Evolutionary conservation across 2,113 vertebrate genomes (phyloP).

Genomic region (Silurus meridionalis): DNA sequence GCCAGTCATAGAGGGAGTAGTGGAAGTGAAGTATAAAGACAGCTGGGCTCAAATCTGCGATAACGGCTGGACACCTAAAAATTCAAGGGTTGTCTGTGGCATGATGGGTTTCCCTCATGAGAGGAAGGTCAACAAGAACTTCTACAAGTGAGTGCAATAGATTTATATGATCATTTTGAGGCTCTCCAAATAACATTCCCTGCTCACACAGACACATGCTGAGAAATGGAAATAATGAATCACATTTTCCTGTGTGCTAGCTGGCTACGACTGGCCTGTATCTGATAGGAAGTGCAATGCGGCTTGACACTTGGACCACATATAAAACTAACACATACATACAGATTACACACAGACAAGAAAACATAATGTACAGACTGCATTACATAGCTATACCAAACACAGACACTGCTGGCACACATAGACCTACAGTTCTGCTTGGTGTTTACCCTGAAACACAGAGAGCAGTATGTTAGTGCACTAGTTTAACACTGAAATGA

Average conservation of each 20-base stretch:
- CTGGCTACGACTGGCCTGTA: not conserved
- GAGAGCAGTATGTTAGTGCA: constrained; percentile 33
- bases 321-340: constrained; percentile 28
- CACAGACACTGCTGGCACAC: not conserved
- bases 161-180: not conserved
- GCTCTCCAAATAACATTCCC: not conserved
- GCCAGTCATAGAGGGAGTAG: constrained; percentile 85
- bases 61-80: constrained; percentile 82
- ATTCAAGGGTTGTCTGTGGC: constrained; percentile 89
- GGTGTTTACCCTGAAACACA: constrained; percentile 20
- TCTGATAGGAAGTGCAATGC: constrained; percentile 55
- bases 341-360: constrained; percentile 36
- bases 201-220: not conserved
- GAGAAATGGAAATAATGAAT: constrained; percentile 4
- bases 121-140: constrained; percentile 89
- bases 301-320: constrained; percentile 58
- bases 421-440: not conserved
- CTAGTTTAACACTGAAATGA: constrained; percentile 26
- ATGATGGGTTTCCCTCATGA: constrained; percentile 93
- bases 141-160: constrained; percentile 86
- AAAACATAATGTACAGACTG: constrained; percentile 7
- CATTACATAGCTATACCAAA: constrained; percentile 3
- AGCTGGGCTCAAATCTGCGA: constrained; percentile 90
- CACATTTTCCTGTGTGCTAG: not conserved
- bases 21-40: constrained; percentile 83